These are phyloP conservation scores for Linurgus olivaceus DNA, from an alignment of 2,797 vertebrate species.

Conservation along the genomic window DNA sequence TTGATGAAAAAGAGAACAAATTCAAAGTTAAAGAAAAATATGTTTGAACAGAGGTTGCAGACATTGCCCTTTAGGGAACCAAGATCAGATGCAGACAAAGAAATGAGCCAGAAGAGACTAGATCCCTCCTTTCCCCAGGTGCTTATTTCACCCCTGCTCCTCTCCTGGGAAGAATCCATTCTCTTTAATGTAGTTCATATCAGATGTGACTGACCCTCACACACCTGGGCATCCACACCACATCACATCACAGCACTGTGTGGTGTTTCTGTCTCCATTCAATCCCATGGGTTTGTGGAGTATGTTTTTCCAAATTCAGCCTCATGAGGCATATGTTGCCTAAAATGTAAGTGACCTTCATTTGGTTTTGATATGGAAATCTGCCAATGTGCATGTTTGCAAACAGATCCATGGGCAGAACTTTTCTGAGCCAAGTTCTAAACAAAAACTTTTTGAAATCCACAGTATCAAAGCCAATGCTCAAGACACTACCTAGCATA, in stretches of 20 bases:
- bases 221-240: no score
- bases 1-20: background rate
- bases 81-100: background rate
- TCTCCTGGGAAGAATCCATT: background rate
- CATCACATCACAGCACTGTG: background rate
- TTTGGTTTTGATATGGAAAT: background rate
- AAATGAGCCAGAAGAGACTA: background rate
- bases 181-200: background rate
- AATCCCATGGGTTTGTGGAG: background rate
- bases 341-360: background rate
- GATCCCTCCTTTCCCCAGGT: background rate
- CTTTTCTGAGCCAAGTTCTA: background rate
- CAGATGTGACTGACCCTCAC: background rate
- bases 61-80: background rate
- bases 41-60: background rate
- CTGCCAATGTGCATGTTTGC: background rate
- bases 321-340: background rate
- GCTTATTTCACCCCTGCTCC: background rate
- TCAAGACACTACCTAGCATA: background rate
- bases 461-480: background rate
- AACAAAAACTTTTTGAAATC: background rate
- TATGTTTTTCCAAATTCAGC: background rate
- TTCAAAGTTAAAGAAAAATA: background rate
- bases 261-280: background rate
- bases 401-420: background rate